These are phyloP conservation scores for Delichon dasypus DNA, from an alignment of 2,797 vertebrate genomes.

Conservation along the genomic window DNA sequence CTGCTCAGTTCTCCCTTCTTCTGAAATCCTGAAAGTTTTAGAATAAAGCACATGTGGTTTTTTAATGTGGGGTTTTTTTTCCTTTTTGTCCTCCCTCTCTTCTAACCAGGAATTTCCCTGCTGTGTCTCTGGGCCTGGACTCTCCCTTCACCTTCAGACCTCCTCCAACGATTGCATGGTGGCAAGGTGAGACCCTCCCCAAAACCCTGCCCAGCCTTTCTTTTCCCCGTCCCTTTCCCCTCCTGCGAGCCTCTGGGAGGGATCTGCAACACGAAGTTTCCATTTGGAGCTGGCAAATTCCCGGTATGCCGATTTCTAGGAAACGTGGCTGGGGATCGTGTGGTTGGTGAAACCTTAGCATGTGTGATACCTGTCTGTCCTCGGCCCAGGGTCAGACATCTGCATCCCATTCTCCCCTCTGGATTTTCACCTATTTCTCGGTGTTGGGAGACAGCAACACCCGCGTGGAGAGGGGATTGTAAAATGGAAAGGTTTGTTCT, in stretches of 20 bases:
- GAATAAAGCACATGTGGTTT: rapidly evolving
- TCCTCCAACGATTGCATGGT: neutral
- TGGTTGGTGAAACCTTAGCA: conserved; percentile 17
- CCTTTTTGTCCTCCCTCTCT: rapidly evolving
- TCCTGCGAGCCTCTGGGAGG: neutral
- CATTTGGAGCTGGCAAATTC: conserved; percentile 47
- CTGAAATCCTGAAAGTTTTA: neutral
- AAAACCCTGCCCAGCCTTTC: neutral
- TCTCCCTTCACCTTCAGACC: neutral
- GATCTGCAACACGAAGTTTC: conserved; percentile 8
- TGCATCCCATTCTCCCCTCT: neutral
- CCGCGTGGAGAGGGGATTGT: neutral
- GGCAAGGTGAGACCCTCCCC: conserved; percentile 4
- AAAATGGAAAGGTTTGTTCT: neutral
- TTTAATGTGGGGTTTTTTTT: neutral
- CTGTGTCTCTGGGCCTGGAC: neutral
- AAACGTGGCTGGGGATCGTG: neutral
- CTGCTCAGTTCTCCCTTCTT: neutral
- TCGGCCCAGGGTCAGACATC: neutral
- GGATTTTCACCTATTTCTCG: neutral
- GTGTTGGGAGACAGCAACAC: neutral
- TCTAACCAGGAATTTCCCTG: neutral
- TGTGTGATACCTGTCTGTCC: conserved; percentile 61
- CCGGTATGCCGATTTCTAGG: conserved; percentile 41
- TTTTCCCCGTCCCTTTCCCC: neutral